Evolutionary conservation across 2,797 vertebrate genomes (phyloP), one percentile per base, ranked within the genome.

Genomic region (Podargus strigoides): DNA sequence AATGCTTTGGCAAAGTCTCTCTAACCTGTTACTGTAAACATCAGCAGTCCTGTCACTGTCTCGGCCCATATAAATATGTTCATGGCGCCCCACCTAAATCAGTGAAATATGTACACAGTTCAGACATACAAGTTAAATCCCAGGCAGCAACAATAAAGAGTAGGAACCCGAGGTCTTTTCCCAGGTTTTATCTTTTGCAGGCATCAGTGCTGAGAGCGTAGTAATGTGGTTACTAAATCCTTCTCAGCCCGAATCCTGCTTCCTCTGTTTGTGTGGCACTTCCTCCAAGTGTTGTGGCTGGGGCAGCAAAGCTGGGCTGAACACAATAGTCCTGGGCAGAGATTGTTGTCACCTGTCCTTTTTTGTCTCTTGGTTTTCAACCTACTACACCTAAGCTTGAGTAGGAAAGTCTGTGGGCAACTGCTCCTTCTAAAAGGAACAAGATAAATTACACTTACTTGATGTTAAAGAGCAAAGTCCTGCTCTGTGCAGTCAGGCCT

Each of bases 231-330:
- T 98, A 98, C 98, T 97, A 96, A 97, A 98, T 98, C 98, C 98
- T 98, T 98, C 97, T 94, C 98, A 97, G 98, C 97, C 98, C 98
- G 97, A 98, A 95, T 97, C 96, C 97, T 94, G 97, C 98, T 99
- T 99, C 99, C 99, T 99, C 98, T 99, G 98, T 99, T 99, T 99
- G 99, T 99, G 98, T 98, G 98, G 97, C 97, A 98, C 98, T 99
- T 99, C 99, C 99, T 99, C 98, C 97, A 96, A 97, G 97, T 98
- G 97, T 98, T 98, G 98, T 97, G 98, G 97, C 98, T 98, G 78
- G 98, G 97, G 98, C 98, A 98, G 60, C 67, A 37, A 44, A 81
- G 69, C 89, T 87, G 75, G 64, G 58, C 72, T 1, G 9, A 87
- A 89, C 88, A 96, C 96, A 97, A 96, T 97, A 94, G 94, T 72